Percentiles rank a stretch among this genome's conserved stretches.
Evolutionary conservation across 1,140 invertebrate genomes (phyloP).

Genomic region (Pogonus chalceus): DNA sequence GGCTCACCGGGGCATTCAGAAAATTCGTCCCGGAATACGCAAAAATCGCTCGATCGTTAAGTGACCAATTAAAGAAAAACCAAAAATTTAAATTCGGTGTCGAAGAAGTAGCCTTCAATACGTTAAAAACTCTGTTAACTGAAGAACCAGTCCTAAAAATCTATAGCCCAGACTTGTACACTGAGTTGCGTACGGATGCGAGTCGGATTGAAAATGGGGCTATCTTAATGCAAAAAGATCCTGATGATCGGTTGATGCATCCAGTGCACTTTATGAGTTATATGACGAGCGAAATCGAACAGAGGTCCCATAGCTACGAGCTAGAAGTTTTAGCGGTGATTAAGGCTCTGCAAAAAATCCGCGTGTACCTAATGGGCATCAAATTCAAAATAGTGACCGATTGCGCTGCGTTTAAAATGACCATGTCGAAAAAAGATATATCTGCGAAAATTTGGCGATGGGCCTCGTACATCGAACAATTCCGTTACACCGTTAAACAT

Average conservation of each 20-base stretch:
- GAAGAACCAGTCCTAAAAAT: slow-evolving; percentile 27
- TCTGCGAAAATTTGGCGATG: slow-evolving; percentile 27
- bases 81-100: slow-evolving; percentile 14
- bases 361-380: slow-evolving; percentile 29
- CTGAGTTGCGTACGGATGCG: background rate
- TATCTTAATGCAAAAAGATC: background rate
- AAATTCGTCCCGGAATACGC: slow-evolving; percentile 17
- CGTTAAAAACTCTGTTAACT: background rate
- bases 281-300: slow-evolving; percentile 10
- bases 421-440: slow-evolving; percentile 25
- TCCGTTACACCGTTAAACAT: slow-evolving; percentile 30
- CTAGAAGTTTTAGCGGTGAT: slow-evolving; percentile 12
- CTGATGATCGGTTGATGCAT: background rate
- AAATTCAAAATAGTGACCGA: slow-evolving; percentile 31
- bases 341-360: slow-evolving; percentile 19
- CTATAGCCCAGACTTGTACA: slow-evolving; percentile 17
- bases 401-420: slow-evolving; percentile 24
- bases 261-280: slow-evolving; percentile 9
- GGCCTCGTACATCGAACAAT: slow-evolving; percentile 28
- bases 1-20: slow-evolving; percentile 13
- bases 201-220: background rate
- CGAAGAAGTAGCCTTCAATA: no score
- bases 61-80: slow-evolving; percentile 14
- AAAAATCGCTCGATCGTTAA: slow-evolving; percentile 15
- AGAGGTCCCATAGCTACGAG: slow-evolving; percentile 11